Evolutionary conservation across 1,140 invertebrate species (phyloP), one percentile per base, ranked within the genome.

Genomic region (Mizuhopecten yessoensis): DNA sequence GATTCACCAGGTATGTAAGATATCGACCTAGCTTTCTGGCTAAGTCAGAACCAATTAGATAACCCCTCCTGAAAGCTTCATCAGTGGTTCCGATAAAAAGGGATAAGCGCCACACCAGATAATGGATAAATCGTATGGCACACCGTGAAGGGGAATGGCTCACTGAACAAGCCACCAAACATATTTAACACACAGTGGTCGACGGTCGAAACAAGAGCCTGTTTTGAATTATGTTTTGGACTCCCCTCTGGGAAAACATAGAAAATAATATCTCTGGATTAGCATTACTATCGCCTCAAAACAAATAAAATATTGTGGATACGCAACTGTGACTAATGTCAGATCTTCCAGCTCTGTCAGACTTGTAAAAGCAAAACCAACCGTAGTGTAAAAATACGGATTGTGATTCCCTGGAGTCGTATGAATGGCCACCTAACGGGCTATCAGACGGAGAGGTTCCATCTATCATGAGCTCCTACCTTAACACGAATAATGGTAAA

Each of bases 311-410:
- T 20, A 49, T 49, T 17, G 45, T 9, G 3, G 45, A 49, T 49
- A 49, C 45, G 45, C 20, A 49, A 49, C 45, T 49, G 3, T 23
- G 45, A 20, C 11, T 49, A 49, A 49, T 49, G 20, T 49, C 45
- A 13, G 45, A 49, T 49, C 20, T 49, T 20, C 45, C 45, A 49
- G 45, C 45, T 49, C 45, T 49, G 45, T 9, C 45, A 49, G 45
- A 23, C 45, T 49, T 49, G 5, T 49, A 49, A 49, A 49, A 49
- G 45, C 45, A 75, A 75, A 75, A 75, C 57, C 57, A 75, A 75
- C 57, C 57, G n/a, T n/a, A 17, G n/a, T 75, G 57, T n/a, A 75
- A 75, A 45, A 75, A 75, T 75, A 75, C 57, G 57, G 57, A 75
- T 75, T 75, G 23, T 75, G 11, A 75, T 29, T 75, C n/a, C n/a